Percentiles rank a stretch among this genome's conserved stretches.
Conservation (phyloP, 2,797 vertebrate genomes). For the Ataeniobius toweri region DNA sequence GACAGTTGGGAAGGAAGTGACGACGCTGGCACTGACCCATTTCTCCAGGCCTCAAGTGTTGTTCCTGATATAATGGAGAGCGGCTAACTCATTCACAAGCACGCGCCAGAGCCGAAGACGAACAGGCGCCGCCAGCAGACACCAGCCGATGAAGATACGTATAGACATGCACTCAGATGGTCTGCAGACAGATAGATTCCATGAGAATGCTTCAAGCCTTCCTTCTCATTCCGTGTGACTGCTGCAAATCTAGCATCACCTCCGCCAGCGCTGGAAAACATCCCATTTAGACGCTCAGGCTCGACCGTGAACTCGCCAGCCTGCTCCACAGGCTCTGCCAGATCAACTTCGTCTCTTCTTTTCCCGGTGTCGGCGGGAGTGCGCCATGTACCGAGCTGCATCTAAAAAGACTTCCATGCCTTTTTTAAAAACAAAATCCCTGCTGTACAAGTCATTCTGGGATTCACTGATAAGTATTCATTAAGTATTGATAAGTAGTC, state of each 20-base stretch:
- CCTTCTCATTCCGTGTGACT: conserved; percentile 17
- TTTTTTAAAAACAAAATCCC: conserved; percentile 54
- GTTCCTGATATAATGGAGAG: conserved; percentile 68
- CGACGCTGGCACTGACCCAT: conserved; percentile 74
- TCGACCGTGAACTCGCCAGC: conserved; percentile 32
- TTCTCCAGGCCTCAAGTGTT: conserved; percentile 77
- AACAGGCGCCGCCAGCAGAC: conserved; percentile 37
- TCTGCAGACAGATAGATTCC: conserved; percentile 24
- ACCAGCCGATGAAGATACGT: conserved; percentile 37
- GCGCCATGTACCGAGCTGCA: conserved; percentile 12
- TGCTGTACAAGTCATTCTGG: conserved; percentile 59
- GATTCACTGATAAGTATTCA: conserved; percentile 65
- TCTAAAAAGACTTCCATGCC: conserved; percentile 39
- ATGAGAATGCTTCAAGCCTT: conserved; percentile 14
- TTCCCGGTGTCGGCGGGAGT: neutral
- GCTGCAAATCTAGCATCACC: conserved; percentile 39
- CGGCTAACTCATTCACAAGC: conserved; percentile 26
- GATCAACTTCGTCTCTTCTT: conserved; percentile 20
- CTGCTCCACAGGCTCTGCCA: neutral
- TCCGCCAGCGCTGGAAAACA: conserved; percentile 31
- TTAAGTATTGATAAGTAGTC: conserved; percentile 72
- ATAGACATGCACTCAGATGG: neutral
- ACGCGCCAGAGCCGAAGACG: conserved; percentile 37
- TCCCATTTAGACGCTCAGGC: conserved; percentile 43
- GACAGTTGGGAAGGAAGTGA: conserved; percentile 58